Evolutionary conservation across 2,113 vertebrate species (phyloP).

Genomic region (Spea bombifrons): DNA sequence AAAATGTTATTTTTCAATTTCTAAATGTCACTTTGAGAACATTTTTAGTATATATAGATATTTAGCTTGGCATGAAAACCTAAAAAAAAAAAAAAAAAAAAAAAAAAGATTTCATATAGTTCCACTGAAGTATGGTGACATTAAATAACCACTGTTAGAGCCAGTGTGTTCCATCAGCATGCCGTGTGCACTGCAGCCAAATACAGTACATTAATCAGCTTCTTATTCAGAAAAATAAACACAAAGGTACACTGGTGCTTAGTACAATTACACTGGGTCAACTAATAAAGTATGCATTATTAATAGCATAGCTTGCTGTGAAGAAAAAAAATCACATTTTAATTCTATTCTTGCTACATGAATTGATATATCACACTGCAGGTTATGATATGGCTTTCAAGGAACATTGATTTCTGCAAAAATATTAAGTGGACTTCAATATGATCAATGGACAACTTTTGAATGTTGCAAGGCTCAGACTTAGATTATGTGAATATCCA

Average conservation of each 20-base stretch:
- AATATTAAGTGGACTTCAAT: neutral
- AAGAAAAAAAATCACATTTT: conserved; percentile 17
- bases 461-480: too few relatives aligned
- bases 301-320: neutral
- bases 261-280: conserved; percentile 17
- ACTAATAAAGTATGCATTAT: conserved; percentile 1
- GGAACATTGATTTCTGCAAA: neutral
- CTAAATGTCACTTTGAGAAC: neutral
- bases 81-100: neutral
- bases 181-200: neutral
- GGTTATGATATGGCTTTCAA: neutral
- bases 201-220: conserved; percentile 16
- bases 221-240: conserved; percentile 19
- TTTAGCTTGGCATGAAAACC: neutral
- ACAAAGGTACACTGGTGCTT: neutral
- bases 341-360: conserved; percentile 4
- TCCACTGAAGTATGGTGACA: neutral
- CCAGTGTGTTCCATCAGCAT: neutral
- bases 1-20: neutral
- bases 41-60: neutral
- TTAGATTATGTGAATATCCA: too few relatives aligned
- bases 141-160: neutral
- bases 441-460: neutral
- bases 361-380: neutral
- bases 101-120: neutral